Conservation (phyloP, 2,113 vertebrate genomes). For the Rhagologus leucostigma region DNA sequence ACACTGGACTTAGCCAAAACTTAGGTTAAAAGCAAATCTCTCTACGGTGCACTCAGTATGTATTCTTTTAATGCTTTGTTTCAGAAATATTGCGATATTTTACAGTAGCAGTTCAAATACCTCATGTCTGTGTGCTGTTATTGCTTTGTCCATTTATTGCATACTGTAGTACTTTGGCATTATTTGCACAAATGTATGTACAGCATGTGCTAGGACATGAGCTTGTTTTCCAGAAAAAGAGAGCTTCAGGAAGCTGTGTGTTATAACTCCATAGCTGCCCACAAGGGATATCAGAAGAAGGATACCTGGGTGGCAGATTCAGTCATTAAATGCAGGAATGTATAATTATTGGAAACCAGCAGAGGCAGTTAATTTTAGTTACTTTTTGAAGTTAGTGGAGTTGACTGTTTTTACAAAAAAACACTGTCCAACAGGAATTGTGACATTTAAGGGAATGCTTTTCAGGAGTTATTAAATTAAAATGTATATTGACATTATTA, state of each 20-base stretch:
- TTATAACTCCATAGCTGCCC: neutral
- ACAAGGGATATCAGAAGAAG: neutral
- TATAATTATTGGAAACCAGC: neutral
- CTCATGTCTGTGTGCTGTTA: neutral
- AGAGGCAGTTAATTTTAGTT: neutral
- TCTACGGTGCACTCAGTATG: neutral
- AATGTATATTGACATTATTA: neutral
- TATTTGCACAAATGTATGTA: neutral
- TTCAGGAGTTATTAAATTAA: neutral
- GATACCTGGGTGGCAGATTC: neutral
- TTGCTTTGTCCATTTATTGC: neutral
- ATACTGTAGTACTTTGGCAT: neutral
- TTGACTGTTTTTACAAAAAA: neutral
- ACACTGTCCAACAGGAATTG: neutral
- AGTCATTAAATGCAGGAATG: neutral
- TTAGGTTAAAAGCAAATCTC: neutral
- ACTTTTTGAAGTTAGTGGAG: conserved; percentile 8
- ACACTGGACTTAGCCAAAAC: neutral
- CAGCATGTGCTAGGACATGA: neutral
- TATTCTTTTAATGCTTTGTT: neutral
- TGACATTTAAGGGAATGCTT: neutral
- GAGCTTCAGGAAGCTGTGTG: neutral
- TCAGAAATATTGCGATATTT: neutral
- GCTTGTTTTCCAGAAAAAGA: neutral
- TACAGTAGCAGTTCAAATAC: neutral